phyloP scores from a whole-genome alignment of 2,113 vertebrate genomes.

The Phyllostomus discolor region DNA sequence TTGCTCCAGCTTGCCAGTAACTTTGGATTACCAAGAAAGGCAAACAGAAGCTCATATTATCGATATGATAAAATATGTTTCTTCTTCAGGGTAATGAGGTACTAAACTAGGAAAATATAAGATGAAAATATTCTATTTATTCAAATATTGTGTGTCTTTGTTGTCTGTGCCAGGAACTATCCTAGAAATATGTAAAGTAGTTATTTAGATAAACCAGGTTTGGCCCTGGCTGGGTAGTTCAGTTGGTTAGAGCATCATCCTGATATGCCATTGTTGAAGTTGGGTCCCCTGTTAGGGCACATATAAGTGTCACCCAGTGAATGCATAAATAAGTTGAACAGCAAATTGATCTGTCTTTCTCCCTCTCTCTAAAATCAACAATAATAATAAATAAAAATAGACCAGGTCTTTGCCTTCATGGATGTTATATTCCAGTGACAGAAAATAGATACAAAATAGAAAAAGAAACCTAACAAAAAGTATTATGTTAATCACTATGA shows the following conservation, averaged over 20 bases:
- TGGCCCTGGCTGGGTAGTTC: no score
- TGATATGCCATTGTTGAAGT: no score
- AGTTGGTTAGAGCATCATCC: no score
- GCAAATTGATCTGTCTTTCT: no score
- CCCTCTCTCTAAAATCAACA: no score
- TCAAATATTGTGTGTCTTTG: neutral
- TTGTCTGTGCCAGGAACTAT: neutral
- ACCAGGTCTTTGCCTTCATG: neutral
- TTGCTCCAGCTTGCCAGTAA: neutral
- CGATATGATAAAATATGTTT: neutral
- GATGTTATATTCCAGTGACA: neutral
- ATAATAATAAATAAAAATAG: neutral
- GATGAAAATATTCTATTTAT: neutral
- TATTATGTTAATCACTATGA: neutral
- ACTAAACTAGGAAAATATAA: neutral
- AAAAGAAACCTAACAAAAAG: neutral
- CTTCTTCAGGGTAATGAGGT: neutral
- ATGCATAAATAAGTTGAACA: no score
- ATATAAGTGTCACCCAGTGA: no score
- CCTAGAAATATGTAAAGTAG: neutral
- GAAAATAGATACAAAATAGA: neutral
- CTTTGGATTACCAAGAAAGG: conserved; percentile 35
- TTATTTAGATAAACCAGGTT: neutral
- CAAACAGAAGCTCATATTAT: neutral
- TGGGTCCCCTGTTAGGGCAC: no score